phyloP scores from a whole-genome alignment of 1,140 invertebrate species.

The Brachionus manjavacas region DNA sequence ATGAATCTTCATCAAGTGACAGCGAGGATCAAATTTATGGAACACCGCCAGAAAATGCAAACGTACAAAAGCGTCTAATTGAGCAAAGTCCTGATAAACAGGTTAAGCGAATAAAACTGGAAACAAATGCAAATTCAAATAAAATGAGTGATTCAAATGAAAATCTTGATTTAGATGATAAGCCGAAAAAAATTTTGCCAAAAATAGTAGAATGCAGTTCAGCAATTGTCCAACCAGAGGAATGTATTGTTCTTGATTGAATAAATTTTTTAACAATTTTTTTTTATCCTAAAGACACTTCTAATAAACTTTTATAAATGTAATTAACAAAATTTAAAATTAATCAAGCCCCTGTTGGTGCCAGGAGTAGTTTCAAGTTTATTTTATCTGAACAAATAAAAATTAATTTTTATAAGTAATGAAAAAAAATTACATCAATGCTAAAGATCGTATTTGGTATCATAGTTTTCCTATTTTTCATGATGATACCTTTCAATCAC shows the following conservation, averaged over 20 bases:
- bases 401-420: background rate
- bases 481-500: too few species aligned
- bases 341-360: background rate
- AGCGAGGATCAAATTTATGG: background rate
- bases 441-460: background rate
- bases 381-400: background rate
- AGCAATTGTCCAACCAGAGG: background rate
- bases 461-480: too few species aligned
- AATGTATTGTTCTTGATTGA: constrained; percentile 4
- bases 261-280: background rate
- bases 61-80: background rate
- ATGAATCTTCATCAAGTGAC: background rate
- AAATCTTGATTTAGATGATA: background rate
- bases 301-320: too few species aligned
- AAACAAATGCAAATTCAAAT: background rate
- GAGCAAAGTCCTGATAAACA: background rate
- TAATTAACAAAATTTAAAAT: background rate
- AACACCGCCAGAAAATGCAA: background rate
- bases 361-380: background rate
- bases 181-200: background rate
- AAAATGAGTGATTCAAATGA: background rate
- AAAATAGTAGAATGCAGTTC: background rate
- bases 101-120: background rate
- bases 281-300: too few species aligned
- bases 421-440: background rate